These are phyloP conservation scores for Pseudorasbora parva DNA, from an alignment of 2,113 vertebrate species.

Conservation along the genomic window DNA sequence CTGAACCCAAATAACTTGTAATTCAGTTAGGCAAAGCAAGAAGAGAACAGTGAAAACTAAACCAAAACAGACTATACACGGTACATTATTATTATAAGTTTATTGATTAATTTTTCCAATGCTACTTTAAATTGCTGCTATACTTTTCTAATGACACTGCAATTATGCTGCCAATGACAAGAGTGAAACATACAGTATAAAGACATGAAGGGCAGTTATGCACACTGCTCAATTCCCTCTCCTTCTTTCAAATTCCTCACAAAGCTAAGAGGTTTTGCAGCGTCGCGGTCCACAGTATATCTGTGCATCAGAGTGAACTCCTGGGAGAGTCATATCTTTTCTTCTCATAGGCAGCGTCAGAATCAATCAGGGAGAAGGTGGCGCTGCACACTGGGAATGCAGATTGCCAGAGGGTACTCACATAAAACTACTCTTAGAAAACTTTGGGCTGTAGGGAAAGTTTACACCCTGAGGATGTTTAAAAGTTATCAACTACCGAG, in stretches of 20 bases:
- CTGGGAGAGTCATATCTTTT: conserved; percentile 37
- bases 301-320: conserved; percentile 17
- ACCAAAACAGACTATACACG: too few relatives aligned
- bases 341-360: conserved; percentile 34
- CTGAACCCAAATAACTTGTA: too few relatives aligned
- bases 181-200: background rate
- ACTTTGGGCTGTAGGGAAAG: conserved; percentile 36
- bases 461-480: conserved; percentile 39
- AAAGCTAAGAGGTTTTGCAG: conserved; percentile 25
- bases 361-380: conserved; percentile 36
- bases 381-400: conserved; percentile 1
- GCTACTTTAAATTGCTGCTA: background rate
- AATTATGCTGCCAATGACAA: background rate
- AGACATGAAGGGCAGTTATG: background rate
- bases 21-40: too few relatives aligned
- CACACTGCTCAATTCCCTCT: background rate
- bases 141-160: background rate
- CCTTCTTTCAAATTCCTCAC: background rate
- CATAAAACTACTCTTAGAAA: conserved; percentile 43
- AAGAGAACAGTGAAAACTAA: too few relatives aligned
- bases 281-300: background rate
- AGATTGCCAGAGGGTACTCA: conserved; percentile 45
- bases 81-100: background rate
- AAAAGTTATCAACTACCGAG: conserved; percentile 28
- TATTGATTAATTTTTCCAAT: background rate